A percentile compares a stretch with the other conserved stretches of the same genome.
Conservation (phyloP, 2,888 invertebrate genomes). For the Synergus japonicus region DNA sequence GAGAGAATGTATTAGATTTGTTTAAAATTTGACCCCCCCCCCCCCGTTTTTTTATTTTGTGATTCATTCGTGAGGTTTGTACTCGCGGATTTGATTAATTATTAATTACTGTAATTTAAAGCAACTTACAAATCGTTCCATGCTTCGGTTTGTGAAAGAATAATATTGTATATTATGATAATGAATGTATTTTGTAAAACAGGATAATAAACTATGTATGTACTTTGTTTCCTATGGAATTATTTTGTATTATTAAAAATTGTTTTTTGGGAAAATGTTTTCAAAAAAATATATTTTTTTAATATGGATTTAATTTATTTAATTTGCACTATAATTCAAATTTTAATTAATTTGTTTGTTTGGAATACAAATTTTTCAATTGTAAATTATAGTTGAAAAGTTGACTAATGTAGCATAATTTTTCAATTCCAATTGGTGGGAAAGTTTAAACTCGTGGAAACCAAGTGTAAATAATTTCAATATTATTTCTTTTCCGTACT, state of each 20-base stretch:
- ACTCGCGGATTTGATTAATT: neutral
- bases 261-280: neutral
- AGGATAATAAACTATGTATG: neutral
- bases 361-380: too few relatives aligned
- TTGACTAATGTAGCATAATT: too few relatives aligned
- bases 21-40: too few relatives aligned
- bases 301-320: too few relatives aligned
- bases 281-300: neutral
- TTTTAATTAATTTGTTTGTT: too few relatives aligned
- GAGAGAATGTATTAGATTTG: too few relatives aligned
- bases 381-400: too few relatives aligned
- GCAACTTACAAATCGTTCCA: neutral
- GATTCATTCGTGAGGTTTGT: neutral
- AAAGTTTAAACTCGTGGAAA: too few relatives aligned
- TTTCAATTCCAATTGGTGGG: too few relatives aligned
- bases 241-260: neutral
- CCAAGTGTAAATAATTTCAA: neutral
- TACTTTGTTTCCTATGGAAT: slow-evolving; percentile 12
- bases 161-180: neutral
- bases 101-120: neutral
- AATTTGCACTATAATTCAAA: too few relatives aligned
- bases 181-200: slow-evolving; percentile 12
- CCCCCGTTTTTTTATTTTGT: neutral
- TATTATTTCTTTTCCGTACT: neutral
- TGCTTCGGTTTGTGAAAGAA: neutral